Evolutionary conservation across 2,797 vertebrate species (phyloP).

Genomic region (Melanotaenia trifasciata): DNA sequence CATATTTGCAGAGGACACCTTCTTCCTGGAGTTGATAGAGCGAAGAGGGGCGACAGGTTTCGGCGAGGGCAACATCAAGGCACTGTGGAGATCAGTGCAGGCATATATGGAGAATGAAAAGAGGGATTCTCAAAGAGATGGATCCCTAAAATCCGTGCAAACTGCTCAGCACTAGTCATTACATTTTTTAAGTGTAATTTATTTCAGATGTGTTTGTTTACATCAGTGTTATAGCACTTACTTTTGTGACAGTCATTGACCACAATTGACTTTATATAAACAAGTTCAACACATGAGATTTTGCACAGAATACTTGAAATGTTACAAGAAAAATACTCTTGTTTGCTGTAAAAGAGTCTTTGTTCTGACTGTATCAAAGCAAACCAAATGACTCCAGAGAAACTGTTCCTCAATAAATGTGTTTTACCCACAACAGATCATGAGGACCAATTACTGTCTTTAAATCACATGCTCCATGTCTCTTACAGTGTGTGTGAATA

Average conservation of each 20-base stretch:
- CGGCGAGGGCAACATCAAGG: constrained; percentile 92
- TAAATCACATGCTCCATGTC: constrained; percentile 25
- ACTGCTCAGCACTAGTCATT: constrained; percentile 38
- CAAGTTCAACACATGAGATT: background rate
- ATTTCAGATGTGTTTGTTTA: background rate
- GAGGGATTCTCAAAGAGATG: constrained; percentile 3
- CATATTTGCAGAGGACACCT: constrained; percentile 91
- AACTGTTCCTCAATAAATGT: constrained; percentile 46
- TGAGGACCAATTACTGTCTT: constrained; percentile 31
- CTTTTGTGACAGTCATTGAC: background rate
- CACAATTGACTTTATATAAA: background rate
- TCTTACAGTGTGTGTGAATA: constrained; percentile 14
- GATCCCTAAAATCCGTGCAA: constrained; percentile 26
- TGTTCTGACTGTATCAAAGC: constrained; percentile 36
- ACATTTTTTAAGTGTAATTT: constrained; percentile 6
- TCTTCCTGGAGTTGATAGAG: constrained; percentile 96
- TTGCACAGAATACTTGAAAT: constrained; percentile 12
- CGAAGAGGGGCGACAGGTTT: constrained; percentile 90
- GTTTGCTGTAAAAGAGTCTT: constrained; percentile 19
- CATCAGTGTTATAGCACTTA: background rate
- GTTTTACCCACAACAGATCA: constrained; percentile 6
- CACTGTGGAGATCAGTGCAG: constrained; percentile 93
- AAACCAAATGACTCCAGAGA: constrained; percentile 23
- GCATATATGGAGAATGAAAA: constrained; percentile 83
- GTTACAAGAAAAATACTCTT: constrained; percentile 11